Percentiles rank a stretch among this genome's conserved stretches.
phyloP scores from a whole-genome alignment of 1,140 invertebrate genomes.

The Papilio machaon region DNA sequence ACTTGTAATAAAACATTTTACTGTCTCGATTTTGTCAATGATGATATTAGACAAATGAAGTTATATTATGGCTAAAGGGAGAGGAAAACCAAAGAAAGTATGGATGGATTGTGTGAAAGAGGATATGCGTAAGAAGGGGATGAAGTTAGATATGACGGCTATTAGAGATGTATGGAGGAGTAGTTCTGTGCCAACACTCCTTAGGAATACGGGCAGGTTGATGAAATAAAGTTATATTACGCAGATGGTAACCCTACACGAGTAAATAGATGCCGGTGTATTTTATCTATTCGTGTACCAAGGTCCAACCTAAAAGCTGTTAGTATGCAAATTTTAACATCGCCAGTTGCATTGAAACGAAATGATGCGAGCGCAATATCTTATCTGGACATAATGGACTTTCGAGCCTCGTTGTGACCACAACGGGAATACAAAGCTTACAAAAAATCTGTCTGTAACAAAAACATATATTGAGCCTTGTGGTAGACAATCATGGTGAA shows the following conservation, averaged over 20 bases:
- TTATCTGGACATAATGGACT: slow-evolving; percentile 33
- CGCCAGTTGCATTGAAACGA: slow-evolving; percentile 26
- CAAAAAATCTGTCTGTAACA: not conserved
- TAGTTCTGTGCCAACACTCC: too few species aligned
- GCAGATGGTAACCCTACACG: slow-evolving; percentile 2
- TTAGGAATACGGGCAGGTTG: too few species aligned
- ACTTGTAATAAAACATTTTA: too few species aligned
- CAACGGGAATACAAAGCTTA: not conserved
- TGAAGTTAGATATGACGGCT: too few species aligned
- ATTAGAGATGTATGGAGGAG: too few species aligned
- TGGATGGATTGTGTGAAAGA: too few species aligned
- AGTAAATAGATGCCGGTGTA: not conserved
- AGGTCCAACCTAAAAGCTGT: slow-evolving; percentile 39
- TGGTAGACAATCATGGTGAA: not conserved
- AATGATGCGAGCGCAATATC: slow-evolving; percentile 32
- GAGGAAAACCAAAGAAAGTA: too few species aligned
- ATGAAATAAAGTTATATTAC: not conserved
- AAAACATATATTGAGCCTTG: slow-evolving; percentile 3
- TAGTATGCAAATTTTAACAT: slow-evolving; percentile 38
- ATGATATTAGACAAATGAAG: too few species aligned
- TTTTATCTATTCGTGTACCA: slow-evolving; percentile 37
- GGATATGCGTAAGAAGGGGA: too few species aligned
- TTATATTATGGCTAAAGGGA: too few species aligned
- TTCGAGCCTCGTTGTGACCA: slow-evolving; percentile 5
- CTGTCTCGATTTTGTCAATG: too few species aligned